These are phyloP conservation scores for Abscondita cerata DNA, from an alignment of 2,888 invertebrate genomes.

Conservation along the genomic window DNA sequence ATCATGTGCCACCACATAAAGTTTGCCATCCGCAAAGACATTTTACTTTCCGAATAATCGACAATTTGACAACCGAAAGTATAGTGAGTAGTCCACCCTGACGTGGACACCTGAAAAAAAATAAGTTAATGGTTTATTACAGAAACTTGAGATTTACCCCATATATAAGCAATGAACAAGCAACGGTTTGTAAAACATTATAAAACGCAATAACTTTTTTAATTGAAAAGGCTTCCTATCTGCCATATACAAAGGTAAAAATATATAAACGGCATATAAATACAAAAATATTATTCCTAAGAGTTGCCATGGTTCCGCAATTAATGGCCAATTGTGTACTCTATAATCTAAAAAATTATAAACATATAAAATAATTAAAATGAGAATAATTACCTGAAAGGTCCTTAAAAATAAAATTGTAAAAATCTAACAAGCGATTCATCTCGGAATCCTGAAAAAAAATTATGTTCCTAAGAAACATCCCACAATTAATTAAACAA, in stretches of 20 bases:
- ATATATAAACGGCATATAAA: constrained; percentile 3
- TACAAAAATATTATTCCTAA: constrained; percentile 12
- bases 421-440: neutral
- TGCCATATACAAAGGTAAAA: constrained; percentile 13
- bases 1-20: constrained; percentile 66
- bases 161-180: constrained; percentile 10
- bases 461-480: too few relatives aligned
- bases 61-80: constrained; percentile 73
- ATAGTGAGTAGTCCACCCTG: constrained; percentile 69
- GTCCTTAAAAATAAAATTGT: neutral
- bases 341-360: constrained; percentile 60
- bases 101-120: constrained; percentile 64
- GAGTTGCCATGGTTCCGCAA: constrained; percentile 65
- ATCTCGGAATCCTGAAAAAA: neutral
- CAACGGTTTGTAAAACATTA: constrained; percentile 16
- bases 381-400: neutral
- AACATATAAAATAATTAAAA: neutral
- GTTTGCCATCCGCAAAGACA: constrained; percentile 64
- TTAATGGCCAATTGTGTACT: constrained; percentile 69
- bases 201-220: constrained; percentile 8
- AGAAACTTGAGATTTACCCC: constrained; percentile 10
- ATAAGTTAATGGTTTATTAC: neutral
- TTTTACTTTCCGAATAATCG: constrained; percentile 70
- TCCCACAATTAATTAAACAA: too few relatives aligned
- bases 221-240: constrained; percentile 8